Percentiles rank a stretch among this genome's conserved stretches.
phyloP scores from a whole-genome alignment of 2,797 vertebrate genomes.

The Gorsachius magnificus region DNA sequence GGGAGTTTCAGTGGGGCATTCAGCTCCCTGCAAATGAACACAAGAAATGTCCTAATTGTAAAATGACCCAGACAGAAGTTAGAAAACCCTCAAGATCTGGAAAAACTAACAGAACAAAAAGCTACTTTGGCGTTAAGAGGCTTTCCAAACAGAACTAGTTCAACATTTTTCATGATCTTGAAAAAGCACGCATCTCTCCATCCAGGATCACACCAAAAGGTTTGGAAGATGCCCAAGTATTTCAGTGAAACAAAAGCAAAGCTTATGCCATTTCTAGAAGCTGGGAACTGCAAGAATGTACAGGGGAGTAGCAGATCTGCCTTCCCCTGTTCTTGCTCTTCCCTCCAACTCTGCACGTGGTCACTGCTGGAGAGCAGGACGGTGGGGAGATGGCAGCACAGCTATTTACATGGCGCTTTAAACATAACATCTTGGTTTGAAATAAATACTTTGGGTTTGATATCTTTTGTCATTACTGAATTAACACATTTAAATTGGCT shows the following conservation, averaged over 20 bases:
- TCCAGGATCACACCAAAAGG: neutral
- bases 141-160: neutral
- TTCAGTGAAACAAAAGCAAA: neutral
- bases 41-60: neutral
- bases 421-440: neutral
- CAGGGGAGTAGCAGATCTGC: neutral
- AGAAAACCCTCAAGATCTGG: neutral
- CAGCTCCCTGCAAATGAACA: neutral
- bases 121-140: neutral
- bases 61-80: neutral
- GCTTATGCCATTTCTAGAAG: neutral
- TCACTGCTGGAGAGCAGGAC: neutral
- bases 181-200: neutral
- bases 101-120: neutral
- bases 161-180: neutral
- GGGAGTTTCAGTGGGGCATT: rapidly evolving
- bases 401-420: neutral
- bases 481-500: neutral
- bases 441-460: neutral
- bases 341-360: rapidly evolving
- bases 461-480: neutral
- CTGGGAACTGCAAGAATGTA: neutral
- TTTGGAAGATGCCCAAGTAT: neutral
- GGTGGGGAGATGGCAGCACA: neutral
- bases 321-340: neutral